These are phyloP conservation scores for Oreochromis aureus DNA, from an alignment of 2,113 vertebrate species.

Conservation along the genomic window DNA sequence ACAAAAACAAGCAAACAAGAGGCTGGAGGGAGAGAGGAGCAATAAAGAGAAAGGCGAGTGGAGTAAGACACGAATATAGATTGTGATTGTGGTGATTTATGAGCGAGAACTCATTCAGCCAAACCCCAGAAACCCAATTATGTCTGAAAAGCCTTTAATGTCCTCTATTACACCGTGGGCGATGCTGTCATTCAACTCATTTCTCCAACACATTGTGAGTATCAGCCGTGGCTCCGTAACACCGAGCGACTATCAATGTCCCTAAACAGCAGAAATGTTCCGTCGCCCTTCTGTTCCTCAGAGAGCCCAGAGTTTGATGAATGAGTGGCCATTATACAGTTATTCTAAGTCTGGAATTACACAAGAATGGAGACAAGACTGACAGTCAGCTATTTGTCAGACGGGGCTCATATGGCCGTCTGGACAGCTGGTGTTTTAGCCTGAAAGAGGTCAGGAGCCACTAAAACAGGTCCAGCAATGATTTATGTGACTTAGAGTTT, in stretches of 20 bases:
- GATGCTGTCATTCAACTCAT: slow-evolving; percentile 14
- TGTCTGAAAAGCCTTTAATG: slow-evolving; percentile 39
- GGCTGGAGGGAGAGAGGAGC: neutral
- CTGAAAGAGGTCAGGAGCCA: neutral
- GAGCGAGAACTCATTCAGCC: slow-evolving; percentile 6
- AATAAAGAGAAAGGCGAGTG: neutral
- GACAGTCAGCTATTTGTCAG: neutral
- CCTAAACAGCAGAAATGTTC: neutral
- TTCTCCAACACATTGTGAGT: neutral
- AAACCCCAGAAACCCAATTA: slow-evolving; percentile 39
- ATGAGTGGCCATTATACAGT: neutral
- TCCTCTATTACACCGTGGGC: slow-evolving; percentile 1
- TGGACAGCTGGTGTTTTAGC: neutral
- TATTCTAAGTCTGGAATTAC: neutral
- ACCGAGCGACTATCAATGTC: neutral
- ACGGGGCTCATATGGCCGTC: neutral
- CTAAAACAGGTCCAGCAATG: neutral
- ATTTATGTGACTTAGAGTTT: neutral
- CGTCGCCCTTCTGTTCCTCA: neutral
- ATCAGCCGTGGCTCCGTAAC: neutral
- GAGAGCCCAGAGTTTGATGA: neutral
- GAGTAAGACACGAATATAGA: neutral
- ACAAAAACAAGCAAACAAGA: neutral
- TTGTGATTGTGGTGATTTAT: slow-evolving; percentile 32
- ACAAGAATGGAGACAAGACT: neutral